A percentile compares a stretch with the other conserved stretches of the same genome.
These are phyloP conservation scores for Etheostoma perlongum DNA, from an alignment of 2,797 vertebrate genomes.

Conservation along the genomic window DNA sequence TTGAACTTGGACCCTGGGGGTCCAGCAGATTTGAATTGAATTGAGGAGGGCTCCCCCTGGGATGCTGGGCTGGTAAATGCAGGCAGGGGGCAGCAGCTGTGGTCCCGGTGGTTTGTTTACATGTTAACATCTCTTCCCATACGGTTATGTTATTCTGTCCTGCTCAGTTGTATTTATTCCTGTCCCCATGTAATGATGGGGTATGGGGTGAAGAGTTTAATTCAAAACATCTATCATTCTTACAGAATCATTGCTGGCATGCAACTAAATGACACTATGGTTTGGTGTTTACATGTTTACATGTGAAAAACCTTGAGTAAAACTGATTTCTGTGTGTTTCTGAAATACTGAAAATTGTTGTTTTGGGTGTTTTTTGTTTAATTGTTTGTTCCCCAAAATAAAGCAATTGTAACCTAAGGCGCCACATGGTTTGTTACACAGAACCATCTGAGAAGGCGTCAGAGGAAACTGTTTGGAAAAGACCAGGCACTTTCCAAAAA, in stretches of 20 bases:
- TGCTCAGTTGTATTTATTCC: slow-evolving; percentile 23
- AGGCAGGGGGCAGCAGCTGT: slow-evolving; percentile 70
- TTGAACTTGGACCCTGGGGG: slow-evolving; percentile 90
- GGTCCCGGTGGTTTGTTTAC: slow-evolving; percentile 66
- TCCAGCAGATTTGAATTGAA: slow-evolving; percentile 85
- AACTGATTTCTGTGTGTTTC: background rate
- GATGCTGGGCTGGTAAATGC: slow-evolving; percentile 92
- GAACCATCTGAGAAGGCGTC: too few relatives aligned
- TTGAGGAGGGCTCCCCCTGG: slow-evolving; percentile 94
- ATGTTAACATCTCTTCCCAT: slow-evolving; percentile 55
- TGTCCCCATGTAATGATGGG: slow-evolving; percentile 26
- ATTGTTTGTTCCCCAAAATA: background rate
- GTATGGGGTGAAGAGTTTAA: background rate
- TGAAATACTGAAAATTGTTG: background rate
- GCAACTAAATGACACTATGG: slow-evolving; percentile 9
- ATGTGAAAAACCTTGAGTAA: background rate
- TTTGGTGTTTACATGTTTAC: background rate
- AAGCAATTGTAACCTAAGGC: background rate
- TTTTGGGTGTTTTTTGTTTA: background rate
- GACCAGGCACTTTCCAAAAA: too few relatives aligned
- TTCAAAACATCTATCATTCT: slow-evolving; percentile 30
- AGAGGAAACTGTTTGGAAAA: too few relatives aligned
- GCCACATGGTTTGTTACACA: too few relatives aligned
- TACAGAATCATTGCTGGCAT: slow-evolving; percentile 19
- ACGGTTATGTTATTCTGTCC: slow-evolving; percentile 23